Evolutionary conservation across 2,113 vertebrate species (phyloP), one percentile per base, ranked within the genome.

Genomic region (Zapornia atra): DNA sequence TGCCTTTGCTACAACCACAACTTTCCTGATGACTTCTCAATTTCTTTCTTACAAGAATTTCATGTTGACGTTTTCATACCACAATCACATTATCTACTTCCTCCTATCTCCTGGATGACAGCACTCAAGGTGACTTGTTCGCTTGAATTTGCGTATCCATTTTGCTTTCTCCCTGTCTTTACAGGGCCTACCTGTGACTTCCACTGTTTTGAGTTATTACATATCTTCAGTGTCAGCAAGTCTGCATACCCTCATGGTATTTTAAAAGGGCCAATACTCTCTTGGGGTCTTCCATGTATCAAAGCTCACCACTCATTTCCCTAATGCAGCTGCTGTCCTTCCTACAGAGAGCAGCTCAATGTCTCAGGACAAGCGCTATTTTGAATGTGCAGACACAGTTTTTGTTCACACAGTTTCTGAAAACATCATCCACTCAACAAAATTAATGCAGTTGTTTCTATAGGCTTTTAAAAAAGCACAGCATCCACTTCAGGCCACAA

Each of bases 281-380:
- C 8, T 31, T 6, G 2, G 3, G 0, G 15, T 48, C 21, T 50
- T 73, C 10, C 13, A 31, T 0, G 2, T 25, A n/a, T 6, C 29
- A 38, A 88, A 31, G 10, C 10, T 53, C 17, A 87, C 15, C 5
- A 8, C 13, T n/a, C 2, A 5, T 14, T 75, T 72, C 12, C 13
- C 12, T 44, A 60, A 5, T 10, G 42, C 13, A 36, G 6, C 25
- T 36, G 28, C 57, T 71, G 36, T 15, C 10, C 16, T 48, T 70
- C 26, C 38, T 44, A 73, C 9, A 59, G 25, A 51, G 10, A n/a
- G 15, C 31, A 93, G 44, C 25, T 76, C 17, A 14, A 3, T n/a
- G 26, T 42, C 64, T 42, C 31, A 22, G 13, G 26, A 60, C 38
- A 86, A 34, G 36, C 0, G 0, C 9, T 34, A 7, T 36, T 89